Evolutionary conservation across 2,113 vertebrate species (phyloP), one percentile per base, ranked within the genome.

Genomic region (Electrona antarctica): DNA sequence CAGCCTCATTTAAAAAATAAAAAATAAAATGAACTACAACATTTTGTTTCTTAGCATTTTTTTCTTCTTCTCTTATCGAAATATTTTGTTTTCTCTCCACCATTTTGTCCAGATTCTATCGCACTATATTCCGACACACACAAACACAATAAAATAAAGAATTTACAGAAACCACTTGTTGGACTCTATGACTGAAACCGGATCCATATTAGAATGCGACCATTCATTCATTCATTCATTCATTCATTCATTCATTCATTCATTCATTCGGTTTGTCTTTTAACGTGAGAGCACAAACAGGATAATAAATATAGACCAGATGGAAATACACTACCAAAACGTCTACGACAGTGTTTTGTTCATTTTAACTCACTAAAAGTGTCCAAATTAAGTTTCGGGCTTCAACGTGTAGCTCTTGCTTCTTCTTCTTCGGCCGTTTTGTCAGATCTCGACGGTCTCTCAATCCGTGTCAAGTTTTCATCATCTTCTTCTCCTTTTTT

Each of bases 91-190:
- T 41, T 61, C 56, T 85, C 73, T 70, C 71, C 67, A 79, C 65
- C 54, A 6, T 78, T 41, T 60, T 56, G 75, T 82, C 81, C 76
- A 80, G 82, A 85, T 79, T 67, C 78, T 82, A 86, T 63, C 84
- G 83, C 79, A 59, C 59, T 15, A 78, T 71, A 76, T 81, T 77
- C 79, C 77, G 21, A 21, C 77, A 77, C 55, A 85, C 84, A 86
- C 84, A 77, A 85, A 90, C 80, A 91, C 90, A 85, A 60, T 61
- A 84, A 89, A 91, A 84, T 65, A 74, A 89, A 85, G 73, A 82
- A 79, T 87, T 89, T 87, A 91, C 86, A 85, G 74, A 65, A 89
- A 71, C 84, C 88, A 89, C 86, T 21, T 8, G 77, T 86, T 82
- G 83, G 84, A 92, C 89, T 83, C 69, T 79, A 87, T 87, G 86